Conservation (phyloP, 2,888 invertebrate species). For the Eremobia ochroleuca region DNA sequence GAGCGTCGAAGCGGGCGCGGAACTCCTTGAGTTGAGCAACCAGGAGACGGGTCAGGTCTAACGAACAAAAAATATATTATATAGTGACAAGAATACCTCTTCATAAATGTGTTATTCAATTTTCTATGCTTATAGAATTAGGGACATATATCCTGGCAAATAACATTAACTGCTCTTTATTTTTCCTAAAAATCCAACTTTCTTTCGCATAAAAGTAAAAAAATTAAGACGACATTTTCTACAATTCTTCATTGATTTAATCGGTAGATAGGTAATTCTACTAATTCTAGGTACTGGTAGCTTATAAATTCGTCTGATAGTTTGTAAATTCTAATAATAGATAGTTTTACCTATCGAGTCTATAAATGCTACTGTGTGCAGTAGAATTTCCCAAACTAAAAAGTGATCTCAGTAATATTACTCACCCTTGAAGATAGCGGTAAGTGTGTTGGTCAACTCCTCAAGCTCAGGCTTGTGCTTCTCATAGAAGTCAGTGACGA, state of each 20-base stretch:
- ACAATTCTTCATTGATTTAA: background rate
- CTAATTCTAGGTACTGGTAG: background rate
- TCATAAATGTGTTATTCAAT: background rate
- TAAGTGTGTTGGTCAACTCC: conserved; percentile 89
- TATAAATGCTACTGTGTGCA: background rate
- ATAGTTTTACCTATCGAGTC: background rate
- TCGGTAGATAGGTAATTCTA: background rate
- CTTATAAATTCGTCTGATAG: background rate
- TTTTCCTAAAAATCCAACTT: background rate
- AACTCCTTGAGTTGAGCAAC: conserved; percentile 86
- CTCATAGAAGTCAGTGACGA: conserved; percentile 91
- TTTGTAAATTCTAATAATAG: background rate
- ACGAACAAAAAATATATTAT: conserved; percentile 4
- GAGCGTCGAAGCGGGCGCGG: conserved; percentile 76
- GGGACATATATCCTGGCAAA: background rate
- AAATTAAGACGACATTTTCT: background rate
- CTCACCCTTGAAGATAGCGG: conserved; percentile 89
- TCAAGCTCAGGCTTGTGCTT: conserved; percentile 93
- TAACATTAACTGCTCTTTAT: background rate
- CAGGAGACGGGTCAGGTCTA: conserved; percentile 85
- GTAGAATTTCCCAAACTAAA: background rate
- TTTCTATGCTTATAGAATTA: background rate
- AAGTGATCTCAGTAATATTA: background rate
- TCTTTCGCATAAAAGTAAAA: too few species aligned
- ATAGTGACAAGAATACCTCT: background rate